These are phyloP conservation scores for Eristalis intricaria DNA, from an alignment of 2,888 invertebrate species.

Conservation along the genomic window DNA sequence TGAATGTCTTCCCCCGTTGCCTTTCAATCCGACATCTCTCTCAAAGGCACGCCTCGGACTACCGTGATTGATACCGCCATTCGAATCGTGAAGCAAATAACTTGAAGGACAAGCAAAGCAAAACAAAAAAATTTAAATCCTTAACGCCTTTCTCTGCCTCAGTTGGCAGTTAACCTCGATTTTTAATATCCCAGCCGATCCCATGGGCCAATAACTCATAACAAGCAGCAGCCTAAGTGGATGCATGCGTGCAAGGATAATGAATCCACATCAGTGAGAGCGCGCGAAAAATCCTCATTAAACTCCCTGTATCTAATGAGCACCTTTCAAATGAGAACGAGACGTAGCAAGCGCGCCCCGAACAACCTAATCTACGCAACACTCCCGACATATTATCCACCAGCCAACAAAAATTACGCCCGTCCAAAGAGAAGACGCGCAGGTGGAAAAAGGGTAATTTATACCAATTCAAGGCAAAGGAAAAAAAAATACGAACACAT, in stretches of 20 bases:
- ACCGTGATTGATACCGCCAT: too few relatives aligned
- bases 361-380: constrained; percentile 57
- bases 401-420: constrained; percentile 45
- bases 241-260: constrained; percentile 64
- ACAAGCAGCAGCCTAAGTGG: constrained; percentile 67
- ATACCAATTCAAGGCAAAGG: constrained; percentile 55
- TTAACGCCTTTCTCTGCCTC: neutral
- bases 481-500: constrained; percentile 26
- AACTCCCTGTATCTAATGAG: constrained; percentile 67
- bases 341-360: constrained; percentile 7
- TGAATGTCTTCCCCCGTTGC: too few relatives aligned
- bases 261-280: constrained; percentile 54
- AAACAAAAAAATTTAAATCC: neutral
- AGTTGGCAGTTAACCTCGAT: constrained; percentile 6
- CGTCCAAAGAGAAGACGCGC: constrained; percentile 1
- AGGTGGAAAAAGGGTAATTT: constrained; percentile 69
- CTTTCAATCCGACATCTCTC: too few relatives aligned
- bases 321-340: constrained; percentile 62
- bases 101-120: too few relatives aligned
- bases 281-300: constrained; percentile 68
- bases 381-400: constrained; percentile 44
- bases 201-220: constrained; percentile 58
- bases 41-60: too few relatives aligned
- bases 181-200: neutral
- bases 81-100: too few relatives aligned